Evolutionary conservation across 2,797 vertebrate genomes (phyloP).

Genomic region (Enteromius mattozi): DNA sequence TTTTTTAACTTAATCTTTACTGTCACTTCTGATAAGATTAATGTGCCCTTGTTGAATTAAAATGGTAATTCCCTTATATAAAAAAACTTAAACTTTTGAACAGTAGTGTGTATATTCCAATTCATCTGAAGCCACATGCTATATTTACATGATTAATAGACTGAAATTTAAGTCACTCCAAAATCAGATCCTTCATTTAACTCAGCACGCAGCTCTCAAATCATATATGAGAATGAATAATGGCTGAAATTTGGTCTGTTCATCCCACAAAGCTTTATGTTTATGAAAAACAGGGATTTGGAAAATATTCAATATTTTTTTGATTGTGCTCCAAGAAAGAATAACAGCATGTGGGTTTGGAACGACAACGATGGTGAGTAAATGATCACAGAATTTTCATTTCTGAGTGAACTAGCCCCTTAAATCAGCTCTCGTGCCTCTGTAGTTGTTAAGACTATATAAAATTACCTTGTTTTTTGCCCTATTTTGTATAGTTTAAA

Average conservation of each 20-base stretch:
- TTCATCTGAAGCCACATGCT: not conserved
- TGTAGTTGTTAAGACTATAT: conserved; percentile 34
- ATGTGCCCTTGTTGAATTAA: not conserved
- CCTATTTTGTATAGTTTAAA: conserved; percentile 42
- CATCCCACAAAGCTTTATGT: not conserved
- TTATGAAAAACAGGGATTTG: conserved; percentile 29
- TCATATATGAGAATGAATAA: not conserved
- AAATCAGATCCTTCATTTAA: not conserved
- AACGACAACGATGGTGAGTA: not conserved
- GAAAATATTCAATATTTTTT: conserved; percentile 1
- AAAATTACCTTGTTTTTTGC: conserved; percentile 56
- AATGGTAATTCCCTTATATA: not conserved
- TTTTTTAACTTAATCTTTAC: not conserved
- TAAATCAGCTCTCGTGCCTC: conserved; percentile 23
- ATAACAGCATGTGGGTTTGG: not conserved
- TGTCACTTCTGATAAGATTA: not conserved
- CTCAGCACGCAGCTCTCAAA: not conserved
- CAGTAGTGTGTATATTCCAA: not conserved
- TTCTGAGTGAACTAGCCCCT: not conserved
- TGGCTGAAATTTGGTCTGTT: conserved; percentile 20
- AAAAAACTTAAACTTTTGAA: not conserved
- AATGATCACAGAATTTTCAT: not conserved
- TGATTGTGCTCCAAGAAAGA: conserved; percentile 7
- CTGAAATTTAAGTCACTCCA: conserved; percentile 11
- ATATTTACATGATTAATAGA: conserved; percentile 8